A percentile compares a stretch with the other conserved stretches of the same genome.
These are phyloP conservation scores for Drosophila demipolita DNA, from an alignment of 2,888 invertebrate species.

Conservation along the genomic window DNA sequence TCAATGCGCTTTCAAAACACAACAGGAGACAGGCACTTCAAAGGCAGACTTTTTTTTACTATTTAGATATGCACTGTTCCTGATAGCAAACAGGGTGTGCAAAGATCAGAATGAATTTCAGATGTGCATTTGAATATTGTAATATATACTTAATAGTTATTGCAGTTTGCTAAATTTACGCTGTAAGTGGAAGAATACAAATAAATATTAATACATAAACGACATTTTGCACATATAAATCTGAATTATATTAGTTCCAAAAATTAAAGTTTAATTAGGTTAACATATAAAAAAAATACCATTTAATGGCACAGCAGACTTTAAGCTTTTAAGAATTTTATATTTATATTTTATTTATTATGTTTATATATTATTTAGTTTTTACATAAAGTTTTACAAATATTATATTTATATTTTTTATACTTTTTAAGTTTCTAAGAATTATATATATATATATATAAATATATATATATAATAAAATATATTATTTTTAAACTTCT, in stretches of 20 bases:
- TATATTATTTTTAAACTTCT: background rate
- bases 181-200: background rate
- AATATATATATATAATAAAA: no score
- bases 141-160: background rate
- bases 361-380: background rate
- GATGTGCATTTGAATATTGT: background rate
- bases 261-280: background rate
- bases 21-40: conserved; percentile 47
- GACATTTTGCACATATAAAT: background rate
- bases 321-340: background rate
- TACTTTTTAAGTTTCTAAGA: no score
- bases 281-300: fast-evolving
- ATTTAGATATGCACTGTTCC: conserved; percentile 6
- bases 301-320: background rate
- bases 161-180: background rate
- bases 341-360: background rate
- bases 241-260: background rate
- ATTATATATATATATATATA: no score
- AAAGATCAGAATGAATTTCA: background rate
- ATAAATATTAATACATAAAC: background rate
- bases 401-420: no score
- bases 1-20: background rate
- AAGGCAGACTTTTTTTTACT: conserved; percentile 59
- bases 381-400: no score
- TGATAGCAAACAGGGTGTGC: background rate